These are phyloP conservation scores for Andrena bicolor DNA, from an alignment of 2,888 invertebrate species.

Conservation along the genomic window DNA sequence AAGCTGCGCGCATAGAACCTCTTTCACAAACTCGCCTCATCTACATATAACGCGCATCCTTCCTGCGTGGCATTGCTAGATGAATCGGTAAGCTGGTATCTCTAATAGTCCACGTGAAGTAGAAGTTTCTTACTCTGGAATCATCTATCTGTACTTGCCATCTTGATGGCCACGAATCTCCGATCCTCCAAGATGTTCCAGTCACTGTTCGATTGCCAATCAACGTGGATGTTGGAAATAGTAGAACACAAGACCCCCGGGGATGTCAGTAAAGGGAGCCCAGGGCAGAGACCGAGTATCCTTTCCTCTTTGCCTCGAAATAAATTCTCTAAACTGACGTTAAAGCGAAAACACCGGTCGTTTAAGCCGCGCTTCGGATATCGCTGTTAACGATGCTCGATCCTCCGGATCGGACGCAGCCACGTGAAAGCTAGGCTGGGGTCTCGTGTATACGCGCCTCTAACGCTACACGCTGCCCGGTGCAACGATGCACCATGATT, in stretches of 20 bases:
- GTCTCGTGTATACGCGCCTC: conserved; percentile 17
- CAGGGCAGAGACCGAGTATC: neutral
- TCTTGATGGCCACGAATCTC: no score
- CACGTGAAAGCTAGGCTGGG: conserved; percentile 44
- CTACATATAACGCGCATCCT: neutral
- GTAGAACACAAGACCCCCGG: no score
- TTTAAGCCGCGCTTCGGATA: conserved; percentile 65
- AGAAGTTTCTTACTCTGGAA: no score
- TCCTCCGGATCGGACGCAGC: conserved; percentile 64
- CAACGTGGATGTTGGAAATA: no score
- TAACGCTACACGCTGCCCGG: conserved; percentile 55
- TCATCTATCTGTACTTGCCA: no score
- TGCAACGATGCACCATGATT: conserved; percentile 76
- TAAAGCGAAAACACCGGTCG: conserved; percentile 70
- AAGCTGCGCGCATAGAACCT: conserved; percentile 9
- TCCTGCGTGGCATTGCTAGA: no score
- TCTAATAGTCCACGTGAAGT: no score
- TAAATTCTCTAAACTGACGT: conserved; percentile 72
- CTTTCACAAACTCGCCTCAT: conserved; percentile 49
- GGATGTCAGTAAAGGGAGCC: no score
- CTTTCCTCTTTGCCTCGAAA: conserved; percentile 58
- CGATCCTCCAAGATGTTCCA: no score
- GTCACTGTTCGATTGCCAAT: no score
- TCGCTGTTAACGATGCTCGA: conserved; percentile 67
- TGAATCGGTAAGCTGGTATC: no score